A percentile compares a stretch with the other conserved stretches of the same genome.
These are phyloP conservation scores for Drosophila antonietae DNA, from an alignment of 2,888 invertebrate genomes.

Conservation along the genomic window DNA sequence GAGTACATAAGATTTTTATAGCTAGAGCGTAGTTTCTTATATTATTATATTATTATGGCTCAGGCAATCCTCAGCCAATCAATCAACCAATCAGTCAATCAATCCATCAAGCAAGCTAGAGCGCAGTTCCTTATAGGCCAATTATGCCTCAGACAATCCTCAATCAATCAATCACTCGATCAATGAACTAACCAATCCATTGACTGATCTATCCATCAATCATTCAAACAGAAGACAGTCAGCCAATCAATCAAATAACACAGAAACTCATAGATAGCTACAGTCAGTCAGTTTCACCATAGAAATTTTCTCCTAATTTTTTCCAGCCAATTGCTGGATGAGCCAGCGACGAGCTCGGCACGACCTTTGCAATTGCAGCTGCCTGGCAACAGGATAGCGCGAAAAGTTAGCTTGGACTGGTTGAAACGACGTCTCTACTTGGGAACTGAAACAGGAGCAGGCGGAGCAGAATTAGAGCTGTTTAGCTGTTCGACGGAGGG, in stretches of 20 bases:
- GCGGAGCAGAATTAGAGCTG: constrained; percentile 5
- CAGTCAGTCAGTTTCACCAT: not conserved
- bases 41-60: too few relatives aligned
- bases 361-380: constrained; percentile 80
- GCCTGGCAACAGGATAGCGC: constrained; percentile 86
- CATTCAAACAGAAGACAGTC: too few relatives aligned
- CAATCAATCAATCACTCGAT: not conserved
- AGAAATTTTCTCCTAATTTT: not conserved
- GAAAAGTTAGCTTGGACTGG: constrained; percentile 94
- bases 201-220: not conserved
- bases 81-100: too few relatives aligned
- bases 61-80: too few relatives aligned
- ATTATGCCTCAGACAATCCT: not conserved
- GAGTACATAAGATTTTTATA: too few relatives aligned
- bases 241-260: not conserved
- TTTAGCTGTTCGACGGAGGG: constrained; percentile 40
- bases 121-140: too few relatives aligned
- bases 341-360: not conserved
- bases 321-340: constrained; percentile 31
- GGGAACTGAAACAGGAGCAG: constrained; percentile 87
- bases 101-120: too few relatives aligned
- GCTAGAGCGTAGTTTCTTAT: too few relatives aligned
- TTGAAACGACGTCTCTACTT: constrained; percentile 93
- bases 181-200: not conserved
- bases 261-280: too few relatives aligned